Conservation (phyloP, 1,140 invertebrate species). For the Drosophila ambigua region DNA sequence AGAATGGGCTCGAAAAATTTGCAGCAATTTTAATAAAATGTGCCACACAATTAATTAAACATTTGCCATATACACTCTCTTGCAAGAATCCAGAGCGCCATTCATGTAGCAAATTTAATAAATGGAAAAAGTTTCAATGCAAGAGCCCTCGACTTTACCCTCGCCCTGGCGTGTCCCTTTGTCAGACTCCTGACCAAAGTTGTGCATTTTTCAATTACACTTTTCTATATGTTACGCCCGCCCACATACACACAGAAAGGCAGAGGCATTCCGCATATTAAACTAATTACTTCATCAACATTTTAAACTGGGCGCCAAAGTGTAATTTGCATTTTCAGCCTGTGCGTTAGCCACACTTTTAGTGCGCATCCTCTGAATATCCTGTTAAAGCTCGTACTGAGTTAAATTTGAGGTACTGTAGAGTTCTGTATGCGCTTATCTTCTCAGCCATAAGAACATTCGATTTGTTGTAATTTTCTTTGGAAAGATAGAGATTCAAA, state of each 20-base stretch:
- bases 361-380: constrained; percentile 42
- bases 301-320: constrained; percentile 55
- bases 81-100: constrained; percentile 7
- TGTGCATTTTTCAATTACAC: constrained; percentile 74
- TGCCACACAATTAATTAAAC: constrained; percentile 63
- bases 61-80: constrained; percentile 29
- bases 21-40: constrained; percentile 26
- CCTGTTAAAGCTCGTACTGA: constrained; percentile 26
- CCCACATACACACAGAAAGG: constrained; percentile 12
- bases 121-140: constrained; percentile 72
- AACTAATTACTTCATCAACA: constrained; percentile 81
- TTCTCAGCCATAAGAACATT: no score
- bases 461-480: no score
- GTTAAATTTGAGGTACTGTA: constrained; percentile 2
- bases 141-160: constrained; percentile 21
- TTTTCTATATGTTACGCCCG: constrained; percentile 54
- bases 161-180: constrained; percentile 21
- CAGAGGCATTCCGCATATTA: constrained; percentile 54
- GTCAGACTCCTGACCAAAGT: constrained; percentile 37
- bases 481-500: no score
- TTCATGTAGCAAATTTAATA: constrained; percentile 73
- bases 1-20: constrained; percentile 14
- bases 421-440: no score
- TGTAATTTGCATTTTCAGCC: constrained; percentile 56
- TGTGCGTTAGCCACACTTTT: constrained; percentile 38